Percentiles rank a stretch among this genome's conserved stretches.
Evolutionary conservation across 2,888 invertebrate species (phyloP).

Genomic region (Stratiomys singularior): DNA sequence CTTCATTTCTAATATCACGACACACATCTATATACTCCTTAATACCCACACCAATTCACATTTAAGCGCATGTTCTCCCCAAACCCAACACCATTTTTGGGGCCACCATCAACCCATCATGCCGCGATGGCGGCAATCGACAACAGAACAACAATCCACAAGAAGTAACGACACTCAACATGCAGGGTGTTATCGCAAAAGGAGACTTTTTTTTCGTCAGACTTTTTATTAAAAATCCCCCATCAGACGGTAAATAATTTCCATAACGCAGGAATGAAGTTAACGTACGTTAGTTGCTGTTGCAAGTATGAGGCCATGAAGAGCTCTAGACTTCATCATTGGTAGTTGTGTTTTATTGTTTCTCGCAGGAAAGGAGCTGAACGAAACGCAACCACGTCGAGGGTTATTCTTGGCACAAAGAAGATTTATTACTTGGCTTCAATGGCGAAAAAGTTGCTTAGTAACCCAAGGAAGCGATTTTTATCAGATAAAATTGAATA

Average conservation of each 20-base stretch:
- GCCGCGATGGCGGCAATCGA: not conserved
- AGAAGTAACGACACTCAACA: not conserved
- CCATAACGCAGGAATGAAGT: conserved; percentile 21
- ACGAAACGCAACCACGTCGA: not conserved
- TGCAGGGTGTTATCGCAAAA: conserved; percentile 1
- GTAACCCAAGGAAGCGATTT: conserved; percentile 17
- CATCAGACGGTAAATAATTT: conserved; percentile 33
- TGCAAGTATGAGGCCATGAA: not conserved
- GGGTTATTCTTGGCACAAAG: conserved; percentile 4
- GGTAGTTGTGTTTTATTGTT: not conserved
- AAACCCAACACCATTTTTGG: not conserved
- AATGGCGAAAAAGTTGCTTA: conserved; percentile 2
- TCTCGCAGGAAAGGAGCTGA: not conserved
- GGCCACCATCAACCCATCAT: not conserved
- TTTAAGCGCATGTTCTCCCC: not conserved
- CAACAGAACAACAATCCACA: not conserved
- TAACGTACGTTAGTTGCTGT: too few relatives aligned
- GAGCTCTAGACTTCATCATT: conserved; percentile 12
- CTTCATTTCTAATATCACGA: too few relatives aligned
- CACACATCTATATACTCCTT: too few relatives aligned
- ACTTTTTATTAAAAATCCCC: conserved; percentile 5
- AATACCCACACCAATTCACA: not conserved
- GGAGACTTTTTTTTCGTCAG: conserved; percentile 11
- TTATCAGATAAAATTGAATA: conserved; percentile 20
- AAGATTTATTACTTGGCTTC: conserved; percentile 30